phyloP scores from a whole-genome alignment of 2,113 vertebrate species.

The Prinia subflava region DNA sequence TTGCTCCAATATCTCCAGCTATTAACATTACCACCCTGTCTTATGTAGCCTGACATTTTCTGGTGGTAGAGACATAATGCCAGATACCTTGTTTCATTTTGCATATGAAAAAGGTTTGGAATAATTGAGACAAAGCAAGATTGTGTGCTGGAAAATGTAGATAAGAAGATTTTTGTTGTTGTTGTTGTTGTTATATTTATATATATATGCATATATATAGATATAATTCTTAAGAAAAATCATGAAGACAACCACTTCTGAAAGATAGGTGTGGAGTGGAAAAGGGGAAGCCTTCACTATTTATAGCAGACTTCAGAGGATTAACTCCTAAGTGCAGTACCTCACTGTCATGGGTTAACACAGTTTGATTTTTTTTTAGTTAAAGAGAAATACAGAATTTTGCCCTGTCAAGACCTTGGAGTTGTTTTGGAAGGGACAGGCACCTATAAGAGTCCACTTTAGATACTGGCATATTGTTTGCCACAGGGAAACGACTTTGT shows the following conservation, averaged over 20 bases:
- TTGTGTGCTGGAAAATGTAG: neutral
- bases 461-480: too few relatives aligned
- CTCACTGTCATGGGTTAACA: neutral
- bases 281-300: neutral
- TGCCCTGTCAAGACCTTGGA: too few relatives aligned
- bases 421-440: too few relatives aligned
- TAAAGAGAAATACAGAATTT: too few relatives aligned
- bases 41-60: neutral
- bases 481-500: too few relatives aligned
- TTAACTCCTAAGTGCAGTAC: neutral
- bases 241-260: neutral
- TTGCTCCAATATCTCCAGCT: fast-evolving
- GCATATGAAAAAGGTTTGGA: neutral
- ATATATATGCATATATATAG: too few relatives aligned
- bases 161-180: neutral
- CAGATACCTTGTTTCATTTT: neutral
- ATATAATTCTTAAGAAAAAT: neutral
- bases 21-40: neutral
- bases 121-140: neutral
- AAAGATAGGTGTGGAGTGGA: neutral
- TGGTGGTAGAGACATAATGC: neutral
- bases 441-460: too few relatives aligned
- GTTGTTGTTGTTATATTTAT: neutral
- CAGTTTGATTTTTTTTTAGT: too few relatives aligned
- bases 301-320: neutral